These are phyloP conservation scores for Ips typographus DNA, from an alignment of 1,140 invertebrate species.

Conservation along the genomic window DNA sequence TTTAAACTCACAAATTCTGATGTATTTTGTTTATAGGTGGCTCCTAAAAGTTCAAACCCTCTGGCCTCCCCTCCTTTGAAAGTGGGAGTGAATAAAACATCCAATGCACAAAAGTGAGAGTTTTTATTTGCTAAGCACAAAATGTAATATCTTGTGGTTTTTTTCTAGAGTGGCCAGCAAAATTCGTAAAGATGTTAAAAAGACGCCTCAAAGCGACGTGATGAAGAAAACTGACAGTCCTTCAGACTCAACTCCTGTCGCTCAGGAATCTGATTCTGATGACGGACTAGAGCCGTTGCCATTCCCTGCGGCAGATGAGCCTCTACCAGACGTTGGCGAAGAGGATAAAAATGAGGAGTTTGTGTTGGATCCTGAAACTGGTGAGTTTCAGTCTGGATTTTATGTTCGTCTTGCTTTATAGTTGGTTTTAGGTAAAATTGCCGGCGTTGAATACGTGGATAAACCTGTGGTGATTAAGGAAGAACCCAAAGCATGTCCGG, in stretches of 20 bases:
- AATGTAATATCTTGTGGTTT: neutral
- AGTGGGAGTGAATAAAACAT: too few relatives aligned
- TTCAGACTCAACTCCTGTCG: too few relatives aligned
- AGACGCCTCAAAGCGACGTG: neutral
- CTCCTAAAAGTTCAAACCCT: constrained; percentile 4
- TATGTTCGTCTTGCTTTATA: neutral
- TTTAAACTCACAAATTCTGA: neutral
- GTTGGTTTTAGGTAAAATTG: constrained; percentile 52
- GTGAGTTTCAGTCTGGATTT: constrained; percentile 41
- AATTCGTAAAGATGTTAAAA: constrained; percentile 18
- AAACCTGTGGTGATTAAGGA: constrained; percentile 50
- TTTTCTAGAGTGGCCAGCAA: constrained; percentile 8
- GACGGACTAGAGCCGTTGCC: constrained; percentile 48
- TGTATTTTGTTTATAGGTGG: neutral
- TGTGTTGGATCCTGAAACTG: constrained; percentile 67
- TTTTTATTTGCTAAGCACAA: neutral
- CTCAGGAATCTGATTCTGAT: constrained; percentile 48
- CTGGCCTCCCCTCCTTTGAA: neutral
- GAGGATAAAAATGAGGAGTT: constrained; percentile 66
- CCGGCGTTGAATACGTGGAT: constrained; percentile 61
- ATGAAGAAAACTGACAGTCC: neutral
- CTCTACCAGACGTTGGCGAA: constrained; percentile 63
- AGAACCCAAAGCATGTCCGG: constrained; percentile 42
- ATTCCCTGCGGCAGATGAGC: constrained; percentile 58
- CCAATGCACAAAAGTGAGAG: constrained; percentile 1